phyloP scores from a whole-genome alignment of 92 coral and sea anemone genomes.

The Porites lobata region DNA sequence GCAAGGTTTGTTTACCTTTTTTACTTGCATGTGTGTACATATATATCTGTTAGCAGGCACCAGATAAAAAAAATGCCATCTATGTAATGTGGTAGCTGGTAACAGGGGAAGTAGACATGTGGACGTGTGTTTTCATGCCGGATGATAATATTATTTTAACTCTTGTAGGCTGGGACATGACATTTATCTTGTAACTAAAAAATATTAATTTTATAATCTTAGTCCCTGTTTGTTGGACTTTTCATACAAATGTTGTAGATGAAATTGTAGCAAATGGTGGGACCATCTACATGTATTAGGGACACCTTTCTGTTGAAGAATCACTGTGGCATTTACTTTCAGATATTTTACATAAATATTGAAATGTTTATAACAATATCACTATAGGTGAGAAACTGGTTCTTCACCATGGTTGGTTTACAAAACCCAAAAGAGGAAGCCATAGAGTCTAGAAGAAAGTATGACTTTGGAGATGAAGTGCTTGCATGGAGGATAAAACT shows the following conservation, averaged over 20 bases:
- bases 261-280: not conserved
- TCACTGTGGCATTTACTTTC: slow-evolving; percentile 6
- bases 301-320: slow-evolving; percentile 3
- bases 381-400: slow-evolving; percentile 13
- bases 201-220: not conserved
- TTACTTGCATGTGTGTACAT: not conserved
- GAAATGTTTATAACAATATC: slow-evolving; percentile 3
- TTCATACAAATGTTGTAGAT: too few species aligned
- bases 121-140: slow-evolving; percentile 14
- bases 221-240: too few species aligned
- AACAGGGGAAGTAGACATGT: slow-evolving; percentile 8
- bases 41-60: not conserved
- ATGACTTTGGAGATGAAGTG: slow-evolving; percentile 10
- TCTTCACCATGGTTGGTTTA: not conserved
- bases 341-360: not conserved
- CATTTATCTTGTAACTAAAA: not conserved
- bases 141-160: slow-evolving; percentile 4
- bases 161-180: slow-evolving; percentile 2
- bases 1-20: slow-evolving; percentile 43
- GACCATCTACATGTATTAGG: slow-evolving; percentile 1
- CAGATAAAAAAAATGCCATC: slow-evolving; percentile 8
- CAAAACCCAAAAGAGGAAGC: slow-evolving; percentile 7
- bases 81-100: not conserved
- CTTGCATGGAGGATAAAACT: slow-evolving; percentile 51
- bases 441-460: not conserved